Conservation (phyloP, 2,113 vertebrate species). For the Mastomys coucha region DNA sequence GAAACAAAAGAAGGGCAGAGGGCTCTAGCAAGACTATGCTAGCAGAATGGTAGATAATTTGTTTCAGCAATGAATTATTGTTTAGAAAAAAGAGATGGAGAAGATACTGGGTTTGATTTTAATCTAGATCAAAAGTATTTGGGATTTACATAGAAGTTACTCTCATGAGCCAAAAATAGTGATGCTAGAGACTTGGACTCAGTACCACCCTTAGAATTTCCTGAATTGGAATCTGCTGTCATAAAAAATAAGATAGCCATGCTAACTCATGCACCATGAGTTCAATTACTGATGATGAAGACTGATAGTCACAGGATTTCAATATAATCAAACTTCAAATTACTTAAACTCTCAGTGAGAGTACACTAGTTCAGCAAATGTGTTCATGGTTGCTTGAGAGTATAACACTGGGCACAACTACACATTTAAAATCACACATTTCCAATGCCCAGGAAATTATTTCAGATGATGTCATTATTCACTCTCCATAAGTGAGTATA, state of each 20-base stretch:
- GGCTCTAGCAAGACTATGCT: background rate
- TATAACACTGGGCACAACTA: background rate
- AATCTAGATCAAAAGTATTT: constrained; percentile 3
- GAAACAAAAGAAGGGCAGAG: constrained; percentile 74
- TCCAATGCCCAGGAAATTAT: background rate
- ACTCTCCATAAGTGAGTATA: background rate
- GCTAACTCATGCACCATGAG: background rate
- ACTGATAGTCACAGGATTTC: background rate
- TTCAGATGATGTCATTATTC: background rate
- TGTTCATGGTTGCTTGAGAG: background rate
- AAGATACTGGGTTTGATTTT: constrained; percentile 28
- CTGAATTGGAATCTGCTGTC: background rate
- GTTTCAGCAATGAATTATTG: background rate
- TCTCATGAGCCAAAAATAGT: background rate
- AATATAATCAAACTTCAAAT: background rate
- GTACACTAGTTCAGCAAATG: background rate
- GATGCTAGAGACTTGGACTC: background rate
- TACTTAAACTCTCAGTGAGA: background rate
- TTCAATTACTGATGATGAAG: background rate
- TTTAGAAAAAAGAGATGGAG: background rate
- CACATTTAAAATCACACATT: background rate
- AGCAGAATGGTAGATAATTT: background rate
- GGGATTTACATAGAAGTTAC: background rate
- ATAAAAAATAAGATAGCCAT: background rate
- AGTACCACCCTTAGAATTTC: background rate